These are phyloP conservation scores for Podarcis raffonei DNA, from an alignment of 2,113 vertebrate genomes.

Conservation along the genomic window DNA sequence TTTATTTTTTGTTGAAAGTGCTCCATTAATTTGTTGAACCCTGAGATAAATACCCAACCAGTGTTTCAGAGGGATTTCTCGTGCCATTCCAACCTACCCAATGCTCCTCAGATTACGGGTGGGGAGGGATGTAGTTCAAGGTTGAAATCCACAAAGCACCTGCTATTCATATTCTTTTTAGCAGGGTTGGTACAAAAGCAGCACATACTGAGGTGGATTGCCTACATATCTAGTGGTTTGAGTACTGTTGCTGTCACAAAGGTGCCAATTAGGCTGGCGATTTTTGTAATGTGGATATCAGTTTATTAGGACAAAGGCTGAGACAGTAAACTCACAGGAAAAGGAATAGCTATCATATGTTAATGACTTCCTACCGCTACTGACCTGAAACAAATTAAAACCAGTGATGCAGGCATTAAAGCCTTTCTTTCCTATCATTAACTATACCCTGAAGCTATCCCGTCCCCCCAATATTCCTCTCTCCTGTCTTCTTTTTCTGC, in stretches of 20 bases:
- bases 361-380: conserved; percentile 50
- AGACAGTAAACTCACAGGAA: conserved; percentile 27
- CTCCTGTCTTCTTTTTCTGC: conserved; percentile 50
- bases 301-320: conserved; percentile 1
- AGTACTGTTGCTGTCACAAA: conserved; percentile 9
- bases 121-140: neutral
- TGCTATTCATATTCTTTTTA: conserved; percentile 4
- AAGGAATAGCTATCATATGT: neutral
- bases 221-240: neutral
- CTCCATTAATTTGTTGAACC: neutral
- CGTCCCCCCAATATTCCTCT: conserved; percentile 46
- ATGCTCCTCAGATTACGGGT: neutral
- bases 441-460: conserved; percentile 49
- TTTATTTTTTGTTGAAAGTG: conserved; percentile 19
- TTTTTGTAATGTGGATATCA: conserved; percentile 29
- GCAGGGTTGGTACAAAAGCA: neutral
- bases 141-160: neutral
- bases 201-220: neutral
- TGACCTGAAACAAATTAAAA: conserved; percentile 66
- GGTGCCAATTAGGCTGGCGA: conserved; percentile 27
- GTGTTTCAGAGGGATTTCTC: neutral
- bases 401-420: conserved; percentile 53
- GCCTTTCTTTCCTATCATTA: conserved; percentile 48
- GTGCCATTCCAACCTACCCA: neutral
- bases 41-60: neutral